Percentiles rank a stretch among this genome's conserved stretches.
Evolutionary conservation across 2,888 invertebrate genomes (phyloP).

Genomic region (Pammene fasciana): DNA sequence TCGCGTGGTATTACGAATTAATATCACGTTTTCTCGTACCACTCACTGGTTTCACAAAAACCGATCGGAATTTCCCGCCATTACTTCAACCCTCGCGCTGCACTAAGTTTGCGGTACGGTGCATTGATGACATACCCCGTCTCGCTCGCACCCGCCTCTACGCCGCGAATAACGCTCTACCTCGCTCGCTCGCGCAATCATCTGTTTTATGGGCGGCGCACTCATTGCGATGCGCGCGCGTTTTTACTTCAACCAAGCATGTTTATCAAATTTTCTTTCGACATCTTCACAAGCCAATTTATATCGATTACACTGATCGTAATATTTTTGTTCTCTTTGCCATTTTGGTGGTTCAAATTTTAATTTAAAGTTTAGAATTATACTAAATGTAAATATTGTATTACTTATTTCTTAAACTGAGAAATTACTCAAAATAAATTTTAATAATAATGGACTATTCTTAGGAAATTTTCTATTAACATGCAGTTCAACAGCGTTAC

Average conservation of each 20-base stretch:
- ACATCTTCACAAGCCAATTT: constrained; percentile 26
- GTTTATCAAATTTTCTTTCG: constrained; percentile 42
- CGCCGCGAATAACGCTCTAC: constrained; percentile 45
- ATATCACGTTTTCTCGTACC: constrained; percentile 11
- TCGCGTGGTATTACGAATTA: constrained; percentile 3
- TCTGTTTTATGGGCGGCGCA: constrained; percentile 71
- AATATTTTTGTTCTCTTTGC: constrained; percentile 2
- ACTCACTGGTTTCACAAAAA: constrained; percentile 14
- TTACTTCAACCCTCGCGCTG: constrained; percentile 41
- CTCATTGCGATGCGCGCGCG: constrained; percentile 61
- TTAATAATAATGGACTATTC: background rate
- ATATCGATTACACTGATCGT: background rate
- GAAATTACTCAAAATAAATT: constrained; percentile 7
- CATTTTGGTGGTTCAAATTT: background rate
- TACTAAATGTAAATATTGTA: too few relatives aligned
- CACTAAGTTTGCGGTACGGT: constrained; percentile 28
- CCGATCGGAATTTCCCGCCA: constrained; percentile 42
- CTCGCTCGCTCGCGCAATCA: constrained; percentile 66
- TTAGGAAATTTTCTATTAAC: constrained; percentile 4
- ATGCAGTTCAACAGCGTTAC: constrained; percentile 25
- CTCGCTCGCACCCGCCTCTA: constrained; percentile 53
- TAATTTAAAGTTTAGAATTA: background rate
- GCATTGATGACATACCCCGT: constrained; percentile 45
- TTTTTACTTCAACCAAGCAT: constrained; percentile 49
- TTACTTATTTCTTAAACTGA: background rate